These are phyloP conservation scores for Pyrgilauda ruficollis DNA, from an alignment of 2,113 vertebrate genomes.

Conservation along the genomic window DNA sequence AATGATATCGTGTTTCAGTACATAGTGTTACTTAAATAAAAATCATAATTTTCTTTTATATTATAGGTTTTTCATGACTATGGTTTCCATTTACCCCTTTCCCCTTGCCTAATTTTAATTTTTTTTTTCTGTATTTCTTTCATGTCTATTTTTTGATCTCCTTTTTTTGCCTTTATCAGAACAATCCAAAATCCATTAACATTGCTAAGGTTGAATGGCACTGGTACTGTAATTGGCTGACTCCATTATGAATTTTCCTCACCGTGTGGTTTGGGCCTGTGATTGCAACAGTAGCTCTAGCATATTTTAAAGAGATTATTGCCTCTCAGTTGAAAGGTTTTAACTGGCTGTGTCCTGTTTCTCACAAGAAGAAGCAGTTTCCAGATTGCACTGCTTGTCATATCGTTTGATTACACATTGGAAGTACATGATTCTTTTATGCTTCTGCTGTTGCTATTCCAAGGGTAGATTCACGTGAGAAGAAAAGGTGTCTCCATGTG, in stretches of 20 bases:
- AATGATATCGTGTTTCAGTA: background rate
- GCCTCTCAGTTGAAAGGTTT: background rate
- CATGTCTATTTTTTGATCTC: background rate
- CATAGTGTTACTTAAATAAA: background rate
- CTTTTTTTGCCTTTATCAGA: background rate
- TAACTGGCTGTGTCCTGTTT: background rate
- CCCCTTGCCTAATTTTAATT: rapidly evolving
- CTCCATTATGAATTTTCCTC: background rate
- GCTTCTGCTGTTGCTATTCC: background rate
- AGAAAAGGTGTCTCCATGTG: background rate
- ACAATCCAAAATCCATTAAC: background rate
- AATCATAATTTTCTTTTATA: background rate
- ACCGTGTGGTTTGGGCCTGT: rapidly evolving
- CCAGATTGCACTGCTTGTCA: background rate
- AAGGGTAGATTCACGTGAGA: background rate
- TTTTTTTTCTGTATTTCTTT: background rate
- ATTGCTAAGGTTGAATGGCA: background rate
- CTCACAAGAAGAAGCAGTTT: background rate
- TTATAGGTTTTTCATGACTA: background rate
- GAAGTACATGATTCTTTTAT: background rate
- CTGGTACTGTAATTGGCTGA: background rate
- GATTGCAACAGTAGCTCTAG: background rate
- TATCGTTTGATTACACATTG: rapidly evolving
- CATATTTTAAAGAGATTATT: background rate
- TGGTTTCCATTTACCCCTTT: background rate